A percentile compares a stretch with the other conserved stretches of the same genome.
Conservation (phyloP, 2,888 invertebrate species). For the Heliconius cydno region DNA sequence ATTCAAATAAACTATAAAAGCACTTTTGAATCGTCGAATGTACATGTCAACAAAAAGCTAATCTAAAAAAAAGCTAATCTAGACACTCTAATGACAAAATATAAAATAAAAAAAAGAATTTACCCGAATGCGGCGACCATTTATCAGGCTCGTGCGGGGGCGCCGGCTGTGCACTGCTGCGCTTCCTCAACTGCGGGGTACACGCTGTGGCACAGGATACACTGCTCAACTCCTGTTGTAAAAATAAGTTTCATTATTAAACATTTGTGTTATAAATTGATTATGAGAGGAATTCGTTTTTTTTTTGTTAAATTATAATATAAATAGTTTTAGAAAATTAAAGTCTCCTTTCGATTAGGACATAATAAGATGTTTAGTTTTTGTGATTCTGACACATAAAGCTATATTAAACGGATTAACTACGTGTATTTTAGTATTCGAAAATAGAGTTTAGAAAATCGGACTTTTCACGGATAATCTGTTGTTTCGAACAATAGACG, state of each 20-base stretch:
- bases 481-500: no score
- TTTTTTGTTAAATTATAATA: neutral
- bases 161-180: constrained; percentile 62
- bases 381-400: no score
- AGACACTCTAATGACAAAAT: neutral
- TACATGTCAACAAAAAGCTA: no score
- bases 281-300: no score
- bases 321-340: no score
- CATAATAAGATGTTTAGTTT: neutral
- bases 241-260: neutral
- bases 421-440: no score
- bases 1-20: no score
- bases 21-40: no score
- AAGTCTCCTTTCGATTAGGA: neutral
- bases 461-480: no score
- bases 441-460: no score
- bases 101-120: neutral
- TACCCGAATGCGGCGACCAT: constrained; percentile 78
- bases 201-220: constrained; percentile 64
- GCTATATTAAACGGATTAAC: no score
- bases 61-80: no score
- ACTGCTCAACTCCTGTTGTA: constrained; percentile 63
- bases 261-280: neutral
- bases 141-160: constrained; percentile 71
- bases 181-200: constrained; percentile 73